A percentile compares a stretch with the other conserved stretches of the same genome.
phyloP scores from a whole-genome alignment of 2,888 invertebrate species.

The Ganaspis brasiliensis region DNA sequence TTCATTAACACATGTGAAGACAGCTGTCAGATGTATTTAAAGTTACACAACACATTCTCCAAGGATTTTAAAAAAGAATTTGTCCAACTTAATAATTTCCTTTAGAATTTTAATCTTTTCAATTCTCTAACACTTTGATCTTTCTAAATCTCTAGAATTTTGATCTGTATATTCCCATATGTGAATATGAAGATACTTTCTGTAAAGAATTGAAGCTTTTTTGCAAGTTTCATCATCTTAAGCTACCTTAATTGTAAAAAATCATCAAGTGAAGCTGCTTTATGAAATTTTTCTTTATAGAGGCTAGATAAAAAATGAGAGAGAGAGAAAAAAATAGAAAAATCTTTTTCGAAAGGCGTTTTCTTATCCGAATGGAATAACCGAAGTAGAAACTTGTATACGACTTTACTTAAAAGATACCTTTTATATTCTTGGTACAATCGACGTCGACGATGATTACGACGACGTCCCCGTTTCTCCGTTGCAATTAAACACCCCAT shows the following conservation, averaged over 20 bases:
- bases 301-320: not conserved
- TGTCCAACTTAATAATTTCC: not conserved
- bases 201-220: not conserved
- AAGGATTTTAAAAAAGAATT: constrained; percentile 10
- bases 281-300: constrained; percentile 4
- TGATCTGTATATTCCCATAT: too few relatives aligned
- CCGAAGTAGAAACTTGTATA: constrained; percentile 33
- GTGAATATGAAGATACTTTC: too few relatives aligned
- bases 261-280: not conserved
- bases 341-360: constrained; percentile 18
- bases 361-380: constrained; percentile 20
- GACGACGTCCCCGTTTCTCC: constrained; percentile 27
- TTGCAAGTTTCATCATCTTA: constrained; percentile 1
- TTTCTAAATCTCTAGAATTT: not conserved
- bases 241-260: not conserved
- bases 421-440: constrained; percentile 7
- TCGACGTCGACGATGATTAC: not conserved
- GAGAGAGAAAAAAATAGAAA: not conserved
- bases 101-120: not conserved
- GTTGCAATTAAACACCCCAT: constrained; percentile 56
- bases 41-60: constrained; percentile 34
- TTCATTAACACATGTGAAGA: constrained; percentile 41
- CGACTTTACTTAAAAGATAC: not conserved
- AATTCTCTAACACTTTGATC: not conserved
- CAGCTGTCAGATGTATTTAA: constrained; percentile 32